Conservation (phyloP, 1,140 invertebrate genomes). For the Drosophila azteca region DNA sequence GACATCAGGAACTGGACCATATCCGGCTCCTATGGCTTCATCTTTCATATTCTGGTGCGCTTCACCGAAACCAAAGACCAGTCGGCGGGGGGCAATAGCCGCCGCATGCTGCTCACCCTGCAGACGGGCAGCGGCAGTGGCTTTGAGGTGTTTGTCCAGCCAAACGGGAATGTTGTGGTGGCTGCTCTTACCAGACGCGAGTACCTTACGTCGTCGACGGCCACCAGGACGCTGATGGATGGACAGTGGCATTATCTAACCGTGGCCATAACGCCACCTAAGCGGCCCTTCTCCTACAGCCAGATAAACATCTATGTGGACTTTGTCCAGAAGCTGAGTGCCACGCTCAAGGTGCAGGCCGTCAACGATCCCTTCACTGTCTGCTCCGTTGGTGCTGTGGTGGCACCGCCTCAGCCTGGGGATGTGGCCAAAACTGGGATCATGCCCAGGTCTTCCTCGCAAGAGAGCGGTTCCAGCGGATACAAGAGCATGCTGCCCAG, state of each 20-base stretch:
- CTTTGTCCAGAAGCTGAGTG: constrained; percentile 85
- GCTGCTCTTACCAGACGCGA: constrained; percentile 86
- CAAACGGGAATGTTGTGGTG: constrained; percentile 85
- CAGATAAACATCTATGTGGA: constrained; percentile 87
- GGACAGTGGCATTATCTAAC: constrained; percentile 87
- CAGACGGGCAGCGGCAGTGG: constrained; percentile 85
- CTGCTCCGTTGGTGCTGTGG: constrained; percentile 84
- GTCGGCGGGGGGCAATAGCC: constrained; percentile 5
- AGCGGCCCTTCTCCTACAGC: constrained; percentile 87
- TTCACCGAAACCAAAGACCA: constrained; percentile 82
- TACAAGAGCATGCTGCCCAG: constrained; percentile 81
- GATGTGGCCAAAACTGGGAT: constrained; percentile 38
- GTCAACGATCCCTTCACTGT: constrained; percentile 85
- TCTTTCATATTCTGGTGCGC: constrained; percentile 86
- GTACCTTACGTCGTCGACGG: constrained; percentile 85
- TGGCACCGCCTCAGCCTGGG: constrained; percentile 44
- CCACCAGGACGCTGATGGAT: constrained; percentile 85
- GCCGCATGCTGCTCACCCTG: constrained; percentile 84
- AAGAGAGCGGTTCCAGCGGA: constrained; percentile 53
- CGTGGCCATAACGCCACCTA: constrained; percentile 86
- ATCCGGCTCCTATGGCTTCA: constrained; percentile 86
- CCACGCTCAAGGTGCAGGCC: constrained; percentile 86
- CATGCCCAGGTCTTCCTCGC: constrained; percentile 64
- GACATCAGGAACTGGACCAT: constrained; percentile 85
- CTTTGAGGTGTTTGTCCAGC: constrained; percentile 87